Evolutionary conservation across 2,113 vertebrate species (phyloP).

Genomic region (Protobothrops mucrosquamatus): DNA sequence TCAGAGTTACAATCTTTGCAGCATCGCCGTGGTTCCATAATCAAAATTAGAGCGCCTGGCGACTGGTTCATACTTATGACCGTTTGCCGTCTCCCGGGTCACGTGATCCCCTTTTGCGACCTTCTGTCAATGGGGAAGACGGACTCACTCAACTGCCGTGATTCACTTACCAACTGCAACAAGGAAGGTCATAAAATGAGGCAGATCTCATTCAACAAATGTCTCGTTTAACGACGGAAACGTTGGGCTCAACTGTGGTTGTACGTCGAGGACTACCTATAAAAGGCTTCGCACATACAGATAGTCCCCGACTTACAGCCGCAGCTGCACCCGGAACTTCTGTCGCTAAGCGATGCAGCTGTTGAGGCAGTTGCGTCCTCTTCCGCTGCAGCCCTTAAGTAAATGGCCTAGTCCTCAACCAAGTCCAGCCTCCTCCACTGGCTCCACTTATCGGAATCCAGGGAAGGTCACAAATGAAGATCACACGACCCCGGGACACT

Average conservation of each 20-base stretch:
- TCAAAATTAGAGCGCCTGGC: not conserved
- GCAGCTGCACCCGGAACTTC: not conserved
- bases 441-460: not conserved
- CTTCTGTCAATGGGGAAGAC: not conserved
- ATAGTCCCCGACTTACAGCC: not conserved
- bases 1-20: too few species aligned
- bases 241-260: not conserved
- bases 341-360: not conserved
- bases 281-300: not conserved
- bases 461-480: not conserved
- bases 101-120: not conserved
- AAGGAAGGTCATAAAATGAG: too few species aligned
- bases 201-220: too few species aligned
- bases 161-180: not conserved
- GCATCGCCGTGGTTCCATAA: too few species aligned
- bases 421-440: not conserved
- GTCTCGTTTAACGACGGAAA: not conserved
- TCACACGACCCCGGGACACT: rapidly evolving
- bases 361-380: not conserved
- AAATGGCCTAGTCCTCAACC: not conserved
- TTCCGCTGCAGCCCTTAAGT: not conserved
- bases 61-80: not conserved
- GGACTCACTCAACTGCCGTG: not conserved
- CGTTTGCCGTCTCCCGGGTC: too few species aligned
- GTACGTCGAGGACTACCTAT: not conserved